phyloP scores from a whole-genome alignment of 2,113 vertebrate genomes.

The Ptilonorhynchus violaceus region DNA sequence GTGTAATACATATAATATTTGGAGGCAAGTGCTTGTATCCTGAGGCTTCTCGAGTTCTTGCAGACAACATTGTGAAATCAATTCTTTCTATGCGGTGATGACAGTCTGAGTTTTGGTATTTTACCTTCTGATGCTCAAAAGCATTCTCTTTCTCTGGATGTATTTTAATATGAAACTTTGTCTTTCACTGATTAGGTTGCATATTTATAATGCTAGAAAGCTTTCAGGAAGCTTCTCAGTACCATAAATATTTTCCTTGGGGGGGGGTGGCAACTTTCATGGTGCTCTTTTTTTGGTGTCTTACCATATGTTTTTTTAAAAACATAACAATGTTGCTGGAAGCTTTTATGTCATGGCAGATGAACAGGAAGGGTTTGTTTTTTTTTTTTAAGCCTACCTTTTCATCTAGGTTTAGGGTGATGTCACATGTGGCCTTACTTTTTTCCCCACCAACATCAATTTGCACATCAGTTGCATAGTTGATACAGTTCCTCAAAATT shows the following conservation, averaged over 20 bases:
- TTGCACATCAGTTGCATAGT: constrained; percentile 28
- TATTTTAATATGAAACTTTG: constrained; percentile 14
- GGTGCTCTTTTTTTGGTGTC: not conserved
- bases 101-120: constrained; percentile 1
- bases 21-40: constrained; percentile 33
- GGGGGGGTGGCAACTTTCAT: not conserved
- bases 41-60: constrained; percentile 27
- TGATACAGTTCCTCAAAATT: constrained; percentile 24
- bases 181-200: constrained; percentile 28
- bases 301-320: not conserved
- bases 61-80: constrained; percentile 39
- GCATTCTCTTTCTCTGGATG: constrained; percentile 1
- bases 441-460: not conserved
- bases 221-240: constrained; percentile 5
- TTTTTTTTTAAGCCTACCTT: not conserved
- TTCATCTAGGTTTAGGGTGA: constrained; percentile 41
- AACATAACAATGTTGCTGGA: not conserved
- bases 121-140: constrained; percentile 35
- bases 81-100: constrained; percentile 5
- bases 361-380: not conserved
- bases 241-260: not conserved
- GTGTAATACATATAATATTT: constrained; percentile 3
- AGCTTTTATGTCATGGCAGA: constrained; percentile 41
- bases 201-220: constrained; percentile 25
- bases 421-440: not conserved